Evolutionary conservation across 2,888 invertebrate genomes (phyloP).

Genomic region (Tricholauxania praeusta): DNA sequence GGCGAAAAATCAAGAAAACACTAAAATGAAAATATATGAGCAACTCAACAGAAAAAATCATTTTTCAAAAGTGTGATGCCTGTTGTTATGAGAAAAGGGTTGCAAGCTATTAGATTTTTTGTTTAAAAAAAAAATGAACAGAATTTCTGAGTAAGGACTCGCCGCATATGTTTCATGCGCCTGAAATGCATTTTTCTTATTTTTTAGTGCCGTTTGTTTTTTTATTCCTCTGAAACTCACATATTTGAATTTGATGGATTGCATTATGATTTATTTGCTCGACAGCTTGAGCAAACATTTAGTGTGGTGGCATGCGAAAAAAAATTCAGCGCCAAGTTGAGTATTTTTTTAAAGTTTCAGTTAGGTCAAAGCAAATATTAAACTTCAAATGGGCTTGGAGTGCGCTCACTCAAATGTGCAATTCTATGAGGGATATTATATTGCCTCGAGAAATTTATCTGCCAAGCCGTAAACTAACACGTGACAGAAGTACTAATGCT

Average conservation of each 20-base stretch:
- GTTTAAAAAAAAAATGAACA: no score
- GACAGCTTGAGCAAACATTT: constrained; percentile 24
- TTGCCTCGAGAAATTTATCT: neutral
- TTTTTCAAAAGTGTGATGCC: no score
- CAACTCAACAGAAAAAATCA: no score
- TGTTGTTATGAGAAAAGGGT: no score
- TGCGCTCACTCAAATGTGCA: neutral
- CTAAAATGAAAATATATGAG: no score
- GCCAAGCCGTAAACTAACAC: constrained; percentile 1
- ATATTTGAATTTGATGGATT: constrained; percentile 30
- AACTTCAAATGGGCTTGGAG: neutral
- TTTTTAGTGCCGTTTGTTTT: neutral
- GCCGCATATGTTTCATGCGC: no score
- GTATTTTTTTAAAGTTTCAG: neutral
- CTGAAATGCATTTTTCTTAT: neutral
- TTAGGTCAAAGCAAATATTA: constrained; percentile 12
- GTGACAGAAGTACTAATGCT: constrained; percentile 18
- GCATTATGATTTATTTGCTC: constrained; percentile 34
- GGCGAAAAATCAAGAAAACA: no score
- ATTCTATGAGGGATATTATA: neutral
- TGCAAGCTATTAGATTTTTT: no score
- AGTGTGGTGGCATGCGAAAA: no score
- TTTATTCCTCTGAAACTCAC: neutral
- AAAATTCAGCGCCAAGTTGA: neutral
- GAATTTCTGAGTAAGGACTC: no score